phyloP scores from a whole-genome alignment of 1,140 invertebrate species.

The Mizuhopecten yessoensis region DNA sequence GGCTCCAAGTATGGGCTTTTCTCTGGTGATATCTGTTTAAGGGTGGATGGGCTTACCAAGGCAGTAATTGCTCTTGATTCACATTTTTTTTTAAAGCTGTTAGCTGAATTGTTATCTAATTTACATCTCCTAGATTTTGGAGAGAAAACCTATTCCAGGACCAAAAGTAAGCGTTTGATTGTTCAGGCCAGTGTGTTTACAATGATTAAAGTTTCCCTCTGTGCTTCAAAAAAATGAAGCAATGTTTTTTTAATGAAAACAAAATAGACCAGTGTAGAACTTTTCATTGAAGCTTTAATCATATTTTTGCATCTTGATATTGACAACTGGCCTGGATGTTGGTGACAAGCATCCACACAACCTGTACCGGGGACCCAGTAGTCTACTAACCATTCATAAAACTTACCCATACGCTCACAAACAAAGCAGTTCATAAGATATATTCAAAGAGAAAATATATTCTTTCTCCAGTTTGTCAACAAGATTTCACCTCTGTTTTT shows the following conservation, averaged over 20 bases:
- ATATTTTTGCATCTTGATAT: neutral
- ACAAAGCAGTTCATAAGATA: too few relatives aligned
- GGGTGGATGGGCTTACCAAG: too few relatives aligned
- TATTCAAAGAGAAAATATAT: too few relatives aligned
- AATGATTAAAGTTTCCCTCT: neutral
- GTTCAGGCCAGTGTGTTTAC: neutral
- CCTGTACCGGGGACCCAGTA: neutral
- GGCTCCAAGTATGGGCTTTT: too few relatives aligned
- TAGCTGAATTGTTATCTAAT: neutral
- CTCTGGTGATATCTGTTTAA: too few relatives aligned
- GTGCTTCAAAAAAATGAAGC: neutral
- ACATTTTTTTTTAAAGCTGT: too few relatives aligned
- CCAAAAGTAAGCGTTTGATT: neutral
- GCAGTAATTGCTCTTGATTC: too few relatives aligned
- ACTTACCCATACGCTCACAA: too few relatives aligned
- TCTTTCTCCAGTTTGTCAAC: too few relatives aligned
- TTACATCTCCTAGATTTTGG: neutral
- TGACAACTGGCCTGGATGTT: neutral
- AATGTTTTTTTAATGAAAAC: neutral
- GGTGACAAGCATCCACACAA: neutral
- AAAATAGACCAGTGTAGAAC: neutral
- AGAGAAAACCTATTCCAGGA: constrained; percentile 7
- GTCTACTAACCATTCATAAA: neutral
- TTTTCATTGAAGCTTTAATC: neutral
- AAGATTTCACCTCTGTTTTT: too few relatives aligned